These are phyloP conservation scores for Asteroscopus sphinx DNA, from an alignment of 2,888 invertebrate species.

Conservation along the genomic window DNA sequence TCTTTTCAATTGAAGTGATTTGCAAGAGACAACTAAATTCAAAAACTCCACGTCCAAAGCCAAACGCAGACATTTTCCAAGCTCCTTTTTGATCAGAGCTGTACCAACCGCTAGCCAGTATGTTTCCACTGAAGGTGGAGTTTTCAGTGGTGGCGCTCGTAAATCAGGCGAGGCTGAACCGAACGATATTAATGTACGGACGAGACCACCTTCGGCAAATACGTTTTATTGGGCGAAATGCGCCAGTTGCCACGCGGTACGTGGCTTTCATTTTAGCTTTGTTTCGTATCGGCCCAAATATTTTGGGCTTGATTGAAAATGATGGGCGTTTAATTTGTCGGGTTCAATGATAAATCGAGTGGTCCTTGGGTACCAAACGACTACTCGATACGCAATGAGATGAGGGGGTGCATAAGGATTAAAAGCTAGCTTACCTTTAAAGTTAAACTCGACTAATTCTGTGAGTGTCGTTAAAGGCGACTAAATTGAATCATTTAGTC, in stretches of 20 bases:
- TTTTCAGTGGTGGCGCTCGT: constrained; percentile 64
- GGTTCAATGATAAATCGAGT: constrained; percentile 1
- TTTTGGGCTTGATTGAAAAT: constrained; percentile 47
- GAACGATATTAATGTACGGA: constrained; percentile 65
- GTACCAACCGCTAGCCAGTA: constrained; percentile 22
- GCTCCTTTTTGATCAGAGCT: background rate
- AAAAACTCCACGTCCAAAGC: too few relatives aligned
- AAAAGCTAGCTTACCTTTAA: too few relatives aligned
- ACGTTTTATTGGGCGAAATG: constrained; percentile 63
- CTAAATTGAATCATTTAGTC: too few relatives aligned
- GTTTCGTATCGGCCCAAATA: constrained; percentile 46
- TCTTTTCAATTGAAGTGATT: too few relatives aligned
- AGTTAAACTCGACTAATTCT: too few relatives aligned
- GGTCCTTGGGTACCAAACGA: constrained; percentile 3
- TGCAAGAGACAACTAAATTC: too few relatives aligned
- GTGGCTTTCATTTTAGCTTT: constrained; percentile 49
- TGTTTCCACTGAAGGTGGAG: constrained; percentile 61
- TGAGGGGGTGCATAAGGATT: too few relatives aligned
- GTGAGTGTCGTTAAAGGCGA: too few relatives aligned
- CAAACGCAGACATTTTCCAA: background rate
- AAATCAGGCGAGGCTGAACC: constrained; percentile 64
- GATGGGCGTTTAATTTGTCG: constrained; percentile 41
- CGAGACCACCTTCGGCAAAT: constrained; percentile 62
- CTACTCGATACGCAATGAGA: too few relatives aligned
- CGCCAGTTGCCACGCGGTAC: constrained; percentile 49